A percentile compares a stretch with the other conserved stretches of the same genome.
Evolutionary conservation across 1,140 invertebrate species (phyloP).

Genomic region (Yoshiicerus persimilis): DNA sequence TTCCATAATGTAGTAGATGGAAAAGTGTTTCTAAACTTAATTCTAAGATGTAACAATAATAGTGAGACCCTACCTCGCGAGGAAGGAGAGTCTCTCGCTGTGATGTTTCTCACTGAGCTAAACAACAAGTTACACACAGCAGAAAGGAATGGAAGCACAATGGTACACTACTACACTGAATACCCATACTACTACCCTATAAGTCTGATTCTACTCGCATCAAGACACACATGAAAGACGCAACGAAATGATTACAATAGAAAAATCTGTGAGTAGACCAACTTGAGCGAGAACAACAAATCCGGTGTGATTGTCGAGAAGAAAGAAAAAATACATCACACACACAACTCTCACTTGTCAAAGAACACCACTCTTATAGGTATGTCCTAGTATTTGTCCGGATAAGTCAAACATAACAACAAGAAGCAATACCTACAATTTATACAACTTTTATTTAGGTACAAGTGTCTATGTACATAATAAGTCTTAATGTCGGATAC

Average conservation of each 20-base stretch:
- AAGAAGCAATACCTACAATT: background rate
- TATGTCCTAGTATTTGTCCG: background rate
- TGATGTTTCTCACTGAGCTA: conserved; percentile 27
- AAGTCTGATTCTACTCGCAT: background rate
- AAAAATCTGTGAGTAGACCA: conserved; percentile 3
- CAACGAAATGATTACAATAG: background rate
- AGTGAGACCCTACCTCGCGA: background rate
- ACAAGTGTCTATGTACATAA: background rate
- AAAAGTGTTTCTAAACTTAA: too few species aligned
- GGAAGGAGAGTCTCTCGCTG: conserved; percentile 26
- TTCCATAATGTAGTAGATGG: too few species aligned
- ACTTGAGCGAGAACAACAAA: conserved; percentile 8
- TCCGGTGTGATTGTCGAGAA: conserved; percentile 1
- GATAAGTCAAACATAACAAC: background rate
- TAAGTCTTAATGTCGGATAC: too few species aligned
- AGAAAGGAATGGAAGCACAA: background rate
- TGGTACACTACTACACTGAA: background rate
- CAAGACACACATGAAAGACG: background rate
- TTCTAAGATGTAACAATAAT: background rate
- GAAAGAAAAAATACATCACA: background rate
- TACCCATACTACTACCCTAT: background rate
- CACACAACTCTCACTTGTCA: background rate
- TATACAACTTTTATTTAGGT: background rate
- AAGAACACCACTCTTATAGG: background rate
- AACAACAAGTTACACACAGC: background rate